A percentile compares a stretch with the other conserved stretches of the same genome.
These are phyloP conservation scores for Thecocarcelia acutangulata DNA, from an alignment of 2,888 invertebrate genomes.

Conservation along the genomic window DNA sequence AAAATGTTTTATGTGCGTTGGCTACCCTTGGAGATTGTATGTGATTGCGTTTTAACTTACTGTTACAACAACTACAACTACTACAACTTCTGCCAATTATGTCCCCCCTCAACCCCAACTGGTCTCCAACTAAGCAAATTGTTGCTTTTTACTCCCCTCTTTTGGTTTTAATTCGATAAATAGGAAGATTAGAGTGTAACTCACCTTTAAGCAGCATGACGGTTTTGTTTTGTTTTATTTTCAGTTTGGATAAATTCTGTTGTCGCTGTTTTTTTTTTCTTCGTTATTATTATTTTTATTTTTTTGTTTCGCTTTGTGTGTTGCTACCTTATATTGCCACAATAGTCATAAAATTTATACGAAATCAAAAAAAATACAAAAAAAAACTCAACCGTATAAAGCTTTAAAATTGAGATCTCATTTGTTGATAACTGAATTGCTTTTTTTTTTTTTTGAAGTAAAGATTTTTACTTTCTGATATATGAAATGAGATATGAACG, in stretches of 20 bases:
- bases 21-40: slow-evolving; percentile 61
- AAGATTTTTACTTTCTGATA: slow-evolving; percentile 68
- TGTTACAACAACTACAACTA: slow-evolving; percentile 4
- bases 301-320: slow-evolving; percentile 23
- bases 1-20: slow-evolving; percentile 67
- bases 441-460: slow-evolving; percentile 60
- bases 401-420: slow-evolving; percentile 70
- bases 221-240: slow-evolving; percentile 60
- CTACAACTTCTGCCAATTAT: slow-evolving; percentile 7
- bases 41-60: slow-evolving; percentile 38
- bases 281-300: not conserved
- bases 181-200: slow-evolving; percentile 67
- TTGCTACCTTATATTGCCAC: slow-evolving; percentile 64
- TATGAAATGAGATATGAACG: slow-evolving; percentile 68
- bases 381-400: slow-evolving; percentile 62
- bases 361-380: slow-evolving; percentile 28
- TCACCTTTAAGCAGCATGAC: slow-evolving; percentile 66
- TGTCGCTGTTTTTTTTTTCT: slow-evolving; percentile 12
- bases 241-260: slow-evolving; percentile 48
- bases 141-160: slow-evolving; percentile 48
- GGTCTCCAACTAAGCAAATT: slow-evolving; percentile 20
- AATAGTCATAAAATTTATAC: slow-evolving; percentile 67
- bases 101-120: slow-evolving; percentile 14
- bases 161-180: slow-evolving; percentile 60
- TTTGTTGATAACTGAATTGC: slow-evolving; percentile 69